Evolutionary conservation across 2,797 vertebrate genomes (phyloP).

Genomic region (Pseudochirops cupreus): DNA sequence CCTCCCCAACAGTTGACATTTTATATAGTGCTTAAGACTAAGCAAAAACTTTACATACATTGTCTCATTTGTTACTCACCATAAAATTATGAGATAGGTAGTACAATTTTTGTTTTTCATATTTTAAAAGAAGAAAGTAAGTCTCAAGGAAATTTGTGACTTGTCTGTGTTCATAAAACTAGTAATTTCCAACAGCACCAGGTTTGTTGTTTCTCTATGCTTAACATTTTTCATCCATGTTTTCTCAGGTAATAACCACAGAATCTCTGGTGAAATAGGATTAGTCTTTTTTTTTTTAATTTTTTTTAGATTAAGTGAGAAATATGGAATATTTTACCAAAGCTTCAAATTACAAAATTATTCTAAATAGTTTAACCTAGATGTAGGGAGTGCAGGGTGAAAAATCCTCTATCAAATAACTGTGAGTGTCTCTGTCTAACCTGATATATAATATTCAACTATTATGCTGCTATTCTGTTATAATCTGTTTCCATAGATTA

Average conservation of each 20-base stretch:
- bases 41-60: background rate
- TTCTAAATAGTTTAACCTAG: too few relatives aligned
- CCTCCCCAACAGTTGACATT: too few relatives aligned
- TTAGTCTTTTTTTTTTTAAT: too few relatives aligned
- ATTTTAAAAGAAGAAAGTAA: background rate
- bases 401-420: background rate
- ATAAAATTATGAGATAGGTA: background rate
- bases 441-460: constrained; percentile 50
- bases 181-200: background rate
- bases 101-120: background rate
- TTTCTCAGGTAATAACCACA: too few relatives aligned
- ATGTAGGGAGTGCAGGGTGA: too few relatives aligned
- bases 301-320: too few relatives aligned
- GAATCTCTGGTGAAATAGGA: too few relatives aligned
- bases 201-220: too few relatives aligned
- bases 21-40: too few relatives aligned
- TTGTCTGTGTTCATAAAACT: background rate
- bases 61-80: background rate
- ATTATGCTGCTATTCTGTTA: constrained; percentile 52
- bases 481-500: constrained; percentile 58
- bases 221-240: too few relatives aligned
- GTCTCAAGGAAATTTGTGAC: background rate
- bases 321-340: too few relatives aligned
- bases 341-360: too few relatives aligned
- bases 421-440: background rate